A percentile compares a stretch with the other conserved stretches of the same genome.
These are phyloP conservation scores for Corythornis vintsioides DNA, from an alignment of 2,113 vertebrate species.

Conservation along the genomic window DNA sequence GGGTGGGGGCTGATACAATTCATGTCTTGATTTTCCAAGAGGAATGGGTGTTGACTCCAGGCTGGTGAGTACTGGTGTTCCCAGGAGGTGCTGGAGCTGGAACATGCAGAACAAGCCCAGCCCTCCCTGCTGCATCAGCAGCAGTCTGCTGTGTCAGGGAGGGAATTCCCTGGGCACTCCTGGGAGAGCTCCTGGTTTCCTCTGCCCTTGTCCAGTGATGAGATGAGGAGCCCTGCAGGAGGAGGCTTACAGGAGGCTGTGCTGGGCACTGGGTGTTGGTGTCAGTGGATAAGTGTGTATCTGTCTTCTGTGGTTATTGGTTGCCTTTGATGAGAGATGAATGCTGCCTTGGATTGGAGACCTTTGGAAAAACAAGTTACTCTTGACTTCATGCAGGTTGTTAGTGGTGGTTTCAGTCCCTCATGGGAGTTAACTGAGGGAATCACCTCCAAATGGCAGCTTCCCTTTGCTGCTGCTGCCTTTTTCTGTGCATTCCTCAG, in stretches of 20 bases:
- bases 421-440: neutral
- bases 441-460: neutral
- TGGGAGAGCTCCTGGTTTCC: neutral
- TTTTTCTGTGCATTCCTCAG: neutral
- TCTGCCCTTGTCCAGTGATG: neutral
- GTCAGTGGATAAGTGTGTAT: neutral
- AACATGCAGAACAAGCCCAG: neutral
- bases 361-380: neutral
- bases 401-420: neutral
- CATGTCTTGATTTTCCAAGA: neutral
- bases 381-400: neutral
- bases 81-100: neutral
- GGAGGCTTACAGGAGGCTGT: neutral
- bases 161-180: neutral
- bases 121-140: neutral
- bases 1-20: neutral
- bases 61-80: neutral
- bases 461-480: neutral
- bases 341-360: neutral
- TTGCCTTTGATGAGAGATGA: neutral
- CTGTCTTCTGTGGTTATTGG: neutral
- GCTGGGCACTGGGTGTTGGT: neutral
- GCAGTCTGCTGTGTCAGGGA: neutral
- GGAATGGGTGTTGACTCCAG: neutral
- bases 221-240: neutral